Evolutionary conservation across 2,113 vertebrate species (phyloP), one percentile per base, ranked within the genome.

Genomic region (Oenanthe melanoleuca): DNA sequence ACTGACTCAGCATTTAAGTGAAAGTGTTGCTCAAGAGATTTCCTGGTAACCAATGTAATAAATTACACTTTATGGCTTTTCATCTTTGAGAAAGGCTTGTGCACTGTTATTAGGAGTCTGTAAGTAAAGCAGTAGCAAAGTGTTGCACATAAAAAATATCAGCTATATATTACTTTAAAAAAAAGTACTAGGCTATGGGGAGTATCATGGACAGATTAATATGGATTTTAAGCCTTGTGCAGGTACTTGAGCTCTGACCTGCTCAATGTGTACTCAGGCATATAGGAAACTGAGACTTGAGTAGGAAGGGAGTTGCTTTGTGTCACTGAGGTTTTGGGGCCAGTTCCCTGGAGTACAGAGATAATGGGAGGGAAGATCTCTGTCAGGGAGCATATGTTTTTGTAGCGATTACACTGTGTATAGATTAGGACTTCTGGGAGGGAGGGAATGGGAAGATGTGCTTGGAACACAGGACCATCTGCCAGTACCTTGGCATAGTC

Each of bases 381-480:
- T 94, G 95, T 90, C 92, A 95, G 72, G 65, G 90, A 97, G 82
- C 95, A 96, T 97, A 95, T 97, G 94, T 94, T 96, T 96, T 92
- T 88, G 90, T 92, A 86, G 60, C 0, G 14, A 88, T 96, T 96
- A 96, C 90, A 86, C 65, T 93, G 67, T 80, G 79, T 92, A 78
- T 95, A 92, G 95, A 96, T 96, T 92, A 96, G 92, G 93, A 88
- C 93, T 95, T 96, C 56, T 86, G 96, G 90, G 95, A 97, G 82
- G 53, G 65, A 92, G 92, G 77, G 92, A 95, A 81, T 79, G 82
- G 80, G 63, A 95, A 61, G 73, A 95, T 95, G 65, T 88, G 49
- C 45, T 78, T 94, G 88, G 45, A 95, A 86, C 69, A 61, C 7
- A 74, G 69, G 57, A 71, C 95, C 96, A 96, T 97, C 96, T 97